These are phyloP conservation scores for Hypomecis atomaria DNA, from an alignment of 2,888 invertebrate genomes.

Conservation along the genomic window DNA sequence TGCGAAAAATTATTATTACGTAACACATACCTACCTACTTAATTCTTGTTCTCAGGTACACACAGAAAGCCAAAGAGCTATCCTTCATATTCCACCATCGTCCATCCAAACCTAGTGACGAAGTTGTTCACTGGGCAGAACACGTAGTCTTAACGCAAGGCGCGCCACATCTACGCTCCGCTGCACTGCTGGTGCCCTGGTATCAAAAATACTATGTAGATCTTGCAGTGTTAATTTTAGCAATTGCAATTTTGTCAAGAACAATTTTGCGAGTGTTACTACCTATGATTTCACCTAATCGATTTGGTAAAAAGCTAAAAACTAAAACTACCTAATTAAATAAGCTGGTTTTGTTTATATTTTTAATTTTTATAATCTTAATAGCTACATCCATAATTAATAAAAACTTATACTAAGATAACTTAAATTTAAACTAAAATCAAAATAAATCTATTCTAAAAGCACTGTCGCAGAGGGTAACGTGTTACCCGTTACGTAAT, in stretches of 20 bases:
- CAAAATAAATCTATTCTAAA: too few species aligned
- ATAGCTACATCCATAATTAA: too few species aligned
- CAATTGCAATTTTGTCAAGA: not conserved
- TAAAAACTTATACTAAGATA: too few species aligned
- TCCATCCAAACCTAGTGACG: conserved; percentile 48
- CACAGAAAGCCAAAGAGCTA: conserved; percentile 47
- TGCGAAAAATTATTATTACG: too few species aligned
- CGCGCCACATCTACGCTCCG: conserved; percentile 56
- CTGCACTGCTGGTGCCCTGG: conserved; percentile 50
- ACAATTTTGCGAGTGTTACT: not conserved
- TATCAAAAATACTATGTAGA: conserved; percentile 61
- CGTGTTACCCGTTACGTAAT: too few species aligned
- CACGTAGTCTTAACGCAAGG: conserved; percentile 55
- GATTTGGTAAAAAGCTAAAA: conserved; percentile 1
- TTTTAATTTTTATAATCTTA: not conserved
- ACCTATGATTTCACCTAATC: not conserved
- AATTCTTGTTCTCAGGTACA: conserved; percentile 45
- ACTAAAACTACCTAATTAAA: conserved; percentile 7
- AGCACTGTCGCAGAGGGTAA: too few species aligned
- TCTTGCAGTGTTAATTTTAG: conserved; percentile 19
- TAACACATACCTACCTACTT: not conserved
- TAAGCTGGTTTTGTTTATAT: not conserved
- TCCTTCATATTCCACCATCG: conserved; percentile 57
- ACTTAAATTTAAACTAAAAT: too few species aligned
- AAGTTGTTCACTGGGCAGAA: conserved; percentile 55